phyloP scores from a whole-genome alignment of 2,888 invertebrate species.

The Ophion costatus region DNA sequence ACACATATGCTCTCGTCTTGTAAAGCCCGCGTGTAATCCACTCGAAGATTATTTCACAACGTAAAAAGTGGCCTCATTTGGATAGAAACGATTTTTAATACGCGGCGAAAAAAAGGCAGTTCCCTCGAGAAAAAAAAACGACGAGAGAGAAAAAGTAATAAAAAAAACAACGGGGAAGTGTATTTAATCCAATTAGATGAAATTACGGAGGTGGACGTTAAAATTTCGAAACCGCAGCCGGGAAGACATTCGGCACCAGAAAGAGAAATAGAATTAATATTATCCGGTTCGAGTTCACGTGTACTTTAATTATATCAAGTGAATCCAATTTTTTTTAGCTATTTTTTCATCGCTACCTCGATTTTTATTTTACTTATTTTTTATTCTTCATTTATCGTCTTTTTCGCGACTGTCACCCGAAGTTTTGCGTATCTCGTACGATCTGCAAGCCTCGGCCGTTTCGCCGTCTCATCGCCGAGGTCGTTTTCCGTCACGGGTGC shows the following conservation, averaged over 20 bases:
- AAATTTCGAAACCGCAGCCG: no score
- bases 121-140: neutral
- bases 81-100: neutral
- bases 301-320: neutral
- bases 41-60: slow-evolving; percentile 30
- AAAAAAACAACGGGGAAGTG: no score
- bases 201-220: no score
- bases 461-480: slow-evolving; percentile 25
- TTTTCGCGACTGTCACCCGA: neutral
- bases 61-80: slow-evolving; percentile 22
- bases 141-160: no score
- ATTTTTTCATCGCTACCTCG: no score
- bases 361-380: no score
- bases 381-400: neutral
- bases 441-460: slow-evolving; percentile 15
- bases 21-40: slow-evolving; percentile 13
- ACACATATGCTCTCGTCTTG: neutral
- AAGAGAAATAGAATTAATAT: no score
- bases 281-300: neutral
- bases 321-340: no score
- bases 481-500: slow-evolving; percentile 58
- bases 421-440: slow-evolving; percentile 6
- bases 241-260: no score
- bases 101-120: no score
- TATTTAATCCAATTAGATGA: no score